Conservation (phyloP, 2,888 invertebrate genomes). For the Microplitis deprimator region DNA sequence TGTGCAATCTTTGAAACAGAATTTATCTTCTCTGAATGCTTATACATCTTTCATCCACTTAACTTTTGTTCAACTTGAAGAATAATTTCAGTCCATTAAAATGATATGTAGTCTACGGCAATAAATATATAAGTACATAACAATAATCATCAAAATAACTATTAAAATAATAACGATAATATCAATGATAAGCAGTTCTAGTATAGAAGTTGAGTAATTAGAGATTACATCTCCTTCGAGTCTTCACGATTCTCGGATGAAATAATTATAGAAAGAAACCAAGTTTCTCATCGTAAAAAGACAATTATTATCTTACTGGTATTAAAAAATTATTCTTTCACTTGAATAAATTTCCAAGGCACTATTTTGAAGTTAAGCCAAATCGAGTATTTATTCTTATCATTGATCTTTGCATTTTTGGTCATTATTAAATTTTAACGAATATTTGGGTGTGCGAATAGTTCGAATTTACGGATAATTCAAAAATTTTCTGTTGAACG, state of each 20-base stretch:
- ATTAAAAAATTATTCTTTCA: neutral
- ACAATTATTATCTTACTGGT: neutral
- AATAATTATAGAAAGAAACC: slow-evolving; percentile 55
- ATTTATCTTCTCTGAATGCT: slow-evolving; percentile 19
- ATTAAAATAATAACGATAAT: slow-evolving; percentile 18
- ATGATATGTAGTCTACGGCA: slow-evolving; percentile 39
- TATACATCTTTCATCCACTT: slow-evolving; percentile 6
- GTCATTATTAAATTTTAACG: neutral
- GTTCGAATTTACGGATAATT: no score
- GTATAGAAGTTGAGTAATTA: slow-evolving; percentile 43
- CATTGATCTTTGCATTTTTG: neutral
- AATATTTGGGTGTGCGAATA: neutral
- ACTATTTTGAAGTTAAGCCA: no score
- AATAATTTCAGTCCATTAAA: slow-evolving; percentile 47
- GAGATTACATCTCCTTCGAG: slow-evolving; percentile 55
- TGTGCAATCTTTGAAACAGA: neutral
- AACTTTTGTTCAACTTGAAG: slow-evolving; percentile 36
- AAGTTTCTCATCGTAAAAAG: slow-evolving; percentile 35
- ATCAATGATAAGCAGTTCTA: slow-evolving; percentile 29
- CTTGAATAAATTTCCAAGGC: neutral
- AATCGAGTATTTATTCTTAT: neutral
- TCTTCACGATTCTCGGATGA: slow-evolving; percentile 56
- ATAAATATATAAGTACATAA: slow-evolving; percentile 42
- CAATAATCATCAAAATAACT: slow-evolving; percentile 35
- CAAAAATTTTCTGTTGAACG: no score